Conservation (phyloP, 2,797 vertebrate species). For the Poecilia picta region DNA sequence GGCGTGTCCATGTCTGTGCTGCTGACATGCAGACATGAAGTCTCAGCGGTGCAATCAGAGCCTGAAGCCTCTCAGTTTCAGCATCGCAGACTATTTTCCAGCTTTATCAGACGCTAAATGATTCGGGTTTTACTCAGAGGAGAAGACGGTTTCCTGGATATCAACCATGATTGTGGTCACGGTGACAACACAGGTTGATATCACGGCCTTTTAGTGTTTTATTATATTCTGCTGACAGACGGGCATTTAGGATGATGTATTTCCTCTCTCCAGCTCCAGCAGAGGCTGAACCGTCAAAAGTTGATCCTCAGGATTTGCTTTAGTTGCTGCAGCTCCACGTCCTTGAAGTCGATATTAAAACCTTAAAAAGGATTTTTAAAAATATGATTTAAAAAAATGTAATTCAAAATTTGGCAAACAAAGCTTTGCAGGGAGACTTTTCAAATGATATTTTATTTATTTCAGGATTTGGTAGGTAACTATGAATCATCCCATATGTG, state of each 20-base stretch:
- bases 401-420: not conserved
- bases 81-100: not conserved
- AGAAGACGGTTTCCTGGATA: not conserved
- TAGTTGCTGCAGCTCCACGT: not conserved
- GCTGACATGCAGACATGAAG: not conserved
- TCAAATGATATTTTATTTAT: not conserved
- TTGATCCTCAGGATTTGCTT: not conserved
- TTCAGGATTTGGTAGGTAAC: not conserved
- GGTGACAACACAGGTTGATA: not conserved
- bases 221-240: not conserved
- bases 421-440: not conserved
- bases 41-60: slow-evolving; percentile 4
- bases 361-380: not conserved
- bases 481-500: not conserved
- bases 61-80: slow-evolving; percentile 1
- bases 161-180: slow-evolving; percentile 3
- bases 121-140: not conserved
- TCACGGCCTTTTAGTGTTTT: not conserved
- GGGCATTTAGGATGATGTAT: not conserved
- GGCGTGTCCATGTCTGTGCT: slow-evolving; percentile 7
- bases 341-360: not conserved
- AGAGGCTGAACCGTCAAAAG: not conserved
- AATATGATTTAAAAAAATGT: not conserved
- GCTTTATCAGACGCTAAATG: not conserved
- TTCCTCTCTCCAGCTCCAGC: not conserved